phyloP scores from a whole-genome alignment of 2,797 vertebrate species.

The Pipistrellus nathusii region DNA sequence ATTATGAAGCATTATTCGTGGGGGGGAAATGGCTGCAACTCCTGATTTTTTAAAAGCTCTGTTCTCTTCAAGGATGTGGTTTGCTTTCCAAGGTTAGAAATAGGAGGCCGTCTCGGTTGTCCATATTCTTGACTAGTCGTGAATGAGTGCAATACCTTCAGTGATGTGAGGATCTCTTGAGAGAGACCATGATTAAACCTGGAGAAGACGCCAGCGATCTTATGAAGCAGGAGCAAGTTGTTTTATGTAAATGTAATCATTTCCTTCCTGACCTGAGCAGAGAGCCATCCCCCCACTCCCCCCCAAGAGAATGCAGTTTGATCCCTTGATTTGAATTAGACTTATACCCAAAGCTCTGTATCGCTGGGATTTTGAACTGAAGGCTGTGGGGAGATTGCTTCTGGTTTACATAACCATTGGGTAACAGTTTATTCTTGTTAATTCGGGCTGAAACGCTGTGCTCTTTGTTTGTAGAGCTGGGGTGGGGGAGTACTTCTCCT shows the following conservation, averaged over 20 bases:
- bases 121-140: constrained; percentile 20
- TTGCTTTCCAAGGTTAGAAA: constrained; percentile 43
- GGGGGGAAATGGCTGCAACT: neutral
- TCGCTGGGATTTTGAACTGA: constrained; percentile 56
- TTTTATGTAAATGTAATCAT: neutral
- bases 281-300: constrained; percentile 14
- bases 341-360: neutral
- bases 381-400: neutral
- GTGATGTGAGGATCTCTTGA: constrained; percentile 20
- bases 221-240: constrained; percentile 36
- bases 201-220: constrained; percentile 49
- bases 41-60: neutral
- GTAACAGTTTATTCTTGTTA: constrained; percentile 55
- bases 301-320: constrained; percentile 42
- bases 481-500: neutral
- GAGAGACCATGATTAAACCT: constrained; percentile 59
- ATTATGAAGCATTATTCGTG: constrained; percentile 5
- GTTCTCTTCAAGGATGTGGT: neutral
- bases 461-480: constrained; percentile 8
- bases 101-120: neutral
- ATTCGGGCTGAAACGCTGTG: constrained; percentile 52
- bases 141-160: neutral
- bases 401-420: constrained; percentile 39
- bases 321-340: constrained; percentile 54
- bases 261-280: constrained; percentile 64